These are phyloP conservation scores for Gymnorhina tibicen DNA, from an alignment of 2,113 vertebrate species.

Conservation along the genomic window DNA sequence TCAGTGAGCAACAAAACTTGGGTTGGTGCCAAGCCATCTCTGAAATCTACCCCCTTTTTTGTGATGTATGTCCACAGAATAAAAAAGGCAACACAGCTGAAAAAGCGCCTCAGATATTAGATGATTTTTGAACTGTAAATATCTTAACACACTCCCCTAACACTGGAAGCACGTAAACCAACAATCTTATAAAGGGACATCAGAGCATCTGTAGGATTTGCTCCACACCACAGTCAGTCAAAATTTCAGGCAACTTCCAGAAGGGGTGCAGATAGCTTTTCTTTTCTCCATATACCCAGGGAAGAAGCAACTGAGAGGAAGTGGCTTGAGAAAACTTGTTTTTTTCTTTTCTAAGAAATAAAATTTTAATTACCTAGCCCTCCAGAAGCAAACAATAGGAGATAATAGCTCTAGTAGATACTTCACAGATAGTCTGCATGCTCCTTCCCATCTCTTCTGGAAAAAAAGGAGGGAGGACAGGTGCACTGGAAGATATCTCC, in stretches of 20 bases:
- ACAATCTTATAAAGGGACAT: not conserved
- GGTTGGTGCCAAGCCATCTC: not conserved
- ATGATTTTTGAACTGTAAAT: not conserved
- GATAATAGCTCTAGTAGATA: not conserved
- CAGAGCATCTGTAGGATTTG: not conserved
- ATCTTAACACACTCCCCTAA: not conserved
- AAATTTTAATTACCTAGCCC: not conserved
- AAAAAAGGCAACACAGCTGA: not conserved
- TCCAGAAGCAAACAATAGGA: not conserved
- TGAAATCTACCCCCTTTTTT: not conserved
- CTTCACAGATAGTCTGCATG: not conserved
- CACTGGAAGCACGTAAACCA: not conserved
- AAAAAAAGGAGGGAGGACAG: not conserved
- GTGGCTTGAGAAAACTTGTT: not conserved
- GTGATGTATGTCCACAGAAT: not conserved
- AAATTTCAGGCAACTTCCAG: not conserved
- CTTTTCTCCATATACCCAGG: not conserved
- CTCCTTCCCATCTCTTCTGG: not conserved
- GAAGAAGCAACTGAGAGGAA: not conserved
- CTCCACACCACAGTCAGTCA: not conserved
- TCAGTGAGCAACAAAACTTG: not conserved
- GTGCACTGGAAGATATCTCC: not conserved
- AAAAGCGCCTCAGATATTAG: not conserved
- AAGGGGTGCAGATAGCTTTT: not conserved
- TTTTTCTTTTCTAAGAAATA: not conserved